Evolutionary conservation across 1,140 invertebrate species (phyloP), one percentile per base, ranked within the genome.

Genomic region (Drosophila busckii): DNA sequence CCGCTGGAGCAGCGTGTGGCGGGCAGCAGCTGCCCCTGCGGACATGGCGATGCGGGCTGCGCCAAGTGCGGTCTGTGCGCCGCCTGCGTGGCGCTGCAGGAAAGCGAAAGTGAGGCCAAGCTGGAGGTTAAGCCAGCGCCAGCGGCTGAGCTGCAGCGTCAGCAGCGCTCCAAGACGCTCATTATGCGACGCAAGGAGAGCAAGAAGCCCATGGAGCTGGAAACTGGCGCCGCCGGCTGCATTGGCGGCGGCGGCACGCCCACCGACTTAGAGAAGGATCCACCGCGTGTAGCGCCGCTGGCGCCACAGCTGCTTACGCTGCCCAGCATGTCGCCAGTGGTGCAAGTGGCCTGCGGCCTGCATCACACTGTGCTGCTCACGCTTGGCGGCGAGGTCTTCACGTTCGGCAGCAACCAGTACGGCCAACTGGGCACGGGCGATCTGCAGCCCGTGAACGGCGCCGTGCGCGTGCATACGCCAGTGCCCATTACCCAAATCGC

Each of bases 341-440:
- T 92, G 16, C 94, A 97, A 87, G 92, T 98, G 12, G 91, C 95
- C 1, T 97, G 95, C 88, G 97, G 97, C 4, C 89, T 97, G 31
- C 96, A 98, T 87, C 97, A 98, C 78, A 95, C 95, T 4, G 89
- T 92, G 0, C 69, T 92, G 2, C 78, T 92, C 0, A 89, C 91
- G 20, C 85, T 91, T 32, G 76, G 89, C 65, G 90, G 91, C 85
- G 89, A 90, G 48, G 96, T 98, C 0, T 94, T 93, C 56, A 94
- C 97, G 3, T 98, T 96, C 88, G 94, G 97, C 0, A 98, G 95
- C 63, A 99, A 99, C 88, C 93, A 95, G 65, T 94, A 95, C 85
- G 98, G 97, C 0, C 97, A 99, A 86, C 89, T 99, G 10, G 97
- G 97, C 13, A 92, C 94, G 17, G 96, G 96, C 0, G 96, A 98